These are phyloP conservation scores for Enteromius treurensis DNA, from an alignment of 2,797 vertebrate genomes.

Conservation along the genomic window DNA sequence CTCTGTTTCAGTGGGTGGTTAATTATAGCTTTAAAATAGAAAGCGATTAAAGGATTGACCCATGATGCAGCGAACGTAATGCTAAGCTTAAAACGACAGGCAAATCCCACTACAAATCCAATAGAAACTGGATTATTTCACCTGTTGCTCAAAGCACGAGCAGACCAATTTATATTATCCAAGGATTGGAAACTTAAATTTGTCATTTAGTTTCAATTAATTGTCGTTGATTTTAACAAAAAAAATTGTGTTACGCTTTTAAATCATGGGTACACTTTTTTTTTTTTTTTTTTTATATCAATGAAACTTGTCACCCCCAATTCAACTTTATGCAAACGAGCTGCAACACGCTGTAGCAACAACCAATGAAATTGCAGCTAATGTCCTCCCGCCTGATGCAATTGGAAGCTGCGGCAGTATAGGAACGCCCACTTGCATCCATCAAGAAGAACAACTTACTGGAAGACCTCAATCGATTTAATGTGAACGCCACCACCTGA, in stretches of 20 bases:
- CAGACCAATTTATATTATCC: constrained; percentile 10
- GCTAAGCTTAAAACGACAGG: constrained; percentile 31
- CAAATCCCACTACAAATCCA: constrained; percentile 56
- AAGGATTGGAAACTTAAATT: not conserved
- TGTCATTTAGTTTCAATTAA: not conserved
- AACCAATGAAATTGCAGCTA: constrained; percentile 12
- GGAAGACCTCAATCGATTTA: not conserved
- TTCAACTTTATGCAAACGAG: constrained; percentile 5
- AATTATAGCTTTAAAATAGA: constrained; percentile 28
- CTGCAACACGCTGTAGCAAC: not conserved
- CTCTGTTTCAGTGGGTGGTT: constrained; percentile 1
- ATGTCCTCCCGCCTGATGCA: not conserved
- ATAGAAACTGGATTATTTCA: constrained; percentile 51
- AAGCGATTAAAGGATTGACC: constrained; percentile 31
- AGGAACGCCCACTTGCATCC: not conserved
- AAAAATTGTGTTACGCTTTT: too few relatives aligned
- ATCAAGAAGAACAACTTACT: not conserved
- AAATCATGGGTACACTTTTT: not conserved
- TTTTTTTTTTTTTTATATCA: too few relatives aligned
- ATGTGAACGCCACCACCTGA: not conserved
- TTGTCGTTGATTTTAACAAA: not conserved
- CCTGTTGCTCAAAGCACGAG: constrained; percentile 21
- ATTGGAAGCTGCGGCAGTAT: not conserved
- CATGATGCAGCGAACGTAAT: constrained; percentile 14
- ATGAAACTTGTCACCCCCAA: not conserved